Conservation (phyloP, 2,113 vertebrate genomes). For the Mustela lutreola region DNA sequence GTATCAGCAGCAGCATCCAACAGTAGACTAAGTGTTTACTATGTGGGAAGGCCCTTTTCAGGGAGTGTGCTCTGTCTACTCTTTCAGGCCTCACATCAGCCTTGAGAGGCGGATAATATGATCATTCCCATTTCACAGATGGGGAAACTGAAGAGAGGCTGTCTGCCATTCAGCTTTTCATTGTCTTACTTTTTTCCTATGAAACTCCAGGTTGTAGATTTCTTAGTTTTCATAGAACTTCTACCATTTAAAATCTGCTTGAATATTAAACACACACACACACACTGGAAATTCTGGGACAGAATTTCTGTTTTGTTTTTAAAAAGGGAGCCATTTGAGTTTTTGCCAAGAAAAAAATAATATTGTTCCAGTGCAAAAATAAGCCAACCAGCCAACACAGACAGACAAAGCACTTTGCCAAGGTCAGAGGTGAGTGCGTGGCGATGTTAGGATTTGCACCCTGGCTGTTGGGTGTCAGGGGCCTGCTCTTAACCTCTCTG, state of each 20-base stretch:
- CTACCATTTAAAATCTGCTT: conserved; percentile 73
- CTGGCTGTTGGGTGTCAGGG: background rate
- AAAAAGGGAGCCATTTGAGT: conserved; percentile 70
- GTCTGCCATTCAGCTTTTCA: conserved; percentile 64
- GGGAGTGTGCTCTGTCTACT: no score
- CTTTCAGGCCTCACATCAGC: background rate
- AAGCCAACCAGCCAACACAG: background rate
- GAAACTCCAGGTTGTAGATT: conserved; percentile 60
- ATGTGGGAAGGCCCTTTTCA: no score
- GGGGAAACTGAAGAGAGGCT: background rate
- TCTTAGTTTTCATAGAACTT: conserved; percentile 74
- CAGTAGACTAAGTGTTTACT: fast-evolving
- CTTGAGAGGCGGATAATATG: background rate
- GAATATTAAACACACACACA: conserved; percentile 21
- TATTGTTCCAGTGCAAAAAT: conserved; percentile 58
- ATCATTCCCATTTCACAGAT: background rate
- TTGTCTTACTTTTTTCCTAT: conserved; percentile 74
- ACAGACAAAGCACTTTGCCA: fast-evolving
- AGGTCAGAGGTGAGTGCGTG: fast-evolving
- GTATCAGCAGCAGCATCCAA: fast-evolving
- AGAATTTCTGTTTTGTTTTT: conserved; percentile 76
- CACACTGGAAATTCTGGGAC: background rate
- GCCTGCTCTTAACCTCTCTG: background rate
- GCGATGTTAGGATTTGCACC: background rate
- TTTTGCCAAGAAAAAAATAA: conserved; percentile 71